These are phyloP conservation scores for Subanguina moxae DNA, from an alignment of 1,140 invertebrate genomes.

Conservation along the genomic window DNA sequence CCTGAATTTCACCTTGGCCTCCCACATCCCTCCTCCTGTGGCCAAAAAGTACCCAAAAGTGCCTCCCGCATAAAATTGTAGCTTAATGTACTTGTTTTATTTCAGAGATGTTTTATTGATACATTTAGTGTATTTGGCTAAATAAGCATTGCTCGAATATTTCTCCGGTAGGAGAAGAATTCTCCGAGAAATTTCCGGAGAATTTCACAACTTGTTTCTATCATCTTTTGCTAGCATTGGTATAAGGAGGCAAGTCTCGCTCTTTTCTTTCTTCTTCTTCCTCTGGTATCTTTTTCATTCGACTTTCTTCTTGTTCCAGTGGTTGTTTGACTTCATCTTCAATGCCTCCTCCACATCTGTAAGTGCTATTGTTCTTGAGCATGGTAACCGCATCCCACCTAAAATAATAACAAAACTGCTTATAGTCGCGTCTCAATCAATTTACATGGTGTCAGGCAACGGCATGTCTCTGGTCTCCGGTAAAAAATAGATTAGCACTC, in stretches of 20 bases:
- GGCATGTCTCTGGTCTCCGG: constrained; percentile 45
- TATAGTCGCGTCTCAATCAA: neutral
- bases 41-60: too few relatives aligned
- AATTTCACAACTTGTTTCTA: too few relatives aligned
- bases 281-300: neutral
- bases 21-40: too few relatives aligned
- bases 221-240: constrained; percentile 23
- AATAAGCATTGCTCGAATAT: too few relatives aligned
- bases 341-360: constrained; percentile 15
- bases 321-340: constrained; percentile 8
- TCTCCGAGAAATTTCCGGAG: too few relatives aligned
- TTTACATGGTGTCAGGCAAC: constrained; percentile 46
- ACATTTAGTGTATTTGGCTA: too few relatives aligned
- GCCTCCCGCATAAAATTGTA: too few relatives aligned
- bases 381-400: constrained; percentile 3
- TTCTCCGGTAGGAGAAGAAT: too few relatives aligned
- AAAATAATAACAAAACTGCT: neutral
- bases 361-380: constrained; percentile 14
- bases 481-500: constrained; percentile 44
- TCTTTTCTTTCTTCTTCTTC: constrained; percentile 15
- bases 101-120: too few relatives aligned
- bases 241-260: constrained; percentile 13
- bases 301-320: neutral
- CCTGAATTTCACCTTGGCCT: too few relatives aligned
- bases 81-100: too few relatives aligned